Conservation (phyloP, 30 jellyfish, hydroid and myxozoan species). For the Hydractinia symbiolongicarpus region DNA sequence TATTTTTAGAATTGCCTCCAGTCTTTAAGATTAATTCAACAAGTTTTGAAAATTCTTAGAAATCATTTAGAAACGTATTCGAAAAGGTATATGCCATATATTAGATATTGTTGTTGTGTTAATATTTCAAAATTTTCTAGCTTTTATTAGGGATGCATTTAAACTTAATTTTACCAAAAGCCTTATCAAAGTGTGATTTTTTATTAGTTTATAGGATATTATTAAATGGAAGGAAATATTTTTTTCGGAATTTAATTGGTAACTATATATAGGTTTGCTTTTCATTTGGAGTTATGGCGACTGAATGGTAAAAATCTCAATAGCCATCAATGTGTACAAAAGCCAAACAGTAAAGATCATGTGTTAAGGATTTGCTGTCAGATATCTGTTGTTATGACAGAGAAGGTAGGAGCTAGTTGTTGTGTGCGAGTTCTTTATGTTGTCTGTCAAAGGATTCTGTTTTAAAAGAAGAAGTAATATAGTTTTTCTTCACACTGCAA, state of each 20-base stretch:
- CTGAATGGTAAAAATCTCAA: slow-evolving; percentile 60
- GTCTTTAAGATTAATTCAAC: slow-evolving; percentile 69
- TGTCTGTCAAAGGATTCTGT: too few species aligned
- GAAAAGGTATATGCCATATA: slow-evolving; percentile 51
- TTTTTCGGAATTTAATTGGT: not conserved
- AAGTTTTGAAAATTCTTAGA: slow-evolving; percentile 57
- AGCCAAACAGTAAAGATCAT: slow-evolving; percentile 66
- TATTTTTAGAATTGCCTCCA: slow-evolving; percentile 41
- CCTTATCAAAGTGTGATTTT: too few species aligned
- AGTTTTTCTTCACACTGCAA: too few species aligned
- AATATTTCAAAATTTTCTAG: too few species aligned
- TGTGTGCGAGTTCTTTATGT: too few species aligned
- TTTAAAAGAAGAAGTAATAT: too few species aligned
- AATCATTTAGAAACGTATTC: slow-evolving; percentile 86
- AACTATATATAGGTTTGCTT: slow-evolving; percentile 59
- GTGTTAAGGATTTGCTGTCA: slow-evolving; percentile 62
- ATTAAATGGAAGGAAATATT: not conserved
- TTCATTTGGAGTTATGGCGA: slow-evolving; percentile 81
- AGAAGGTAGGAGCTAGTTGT: slow-evolving; percentile 48
- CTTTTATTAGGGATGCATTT: too few species aligned
- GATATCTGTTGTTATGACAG: slow-evolving; percentile 81
- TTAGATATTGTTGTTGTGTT: too few species aligned
- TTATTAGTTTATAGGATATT: too few species aligned
- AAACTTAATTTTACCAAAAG: too few species aligned
- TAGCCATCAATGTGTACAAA: slow-evolving; percentile 71